Conservation (phyloP, 2,113 vertebrate genomes). For the Rhegmatorhina hoffmannsi region DNA sequence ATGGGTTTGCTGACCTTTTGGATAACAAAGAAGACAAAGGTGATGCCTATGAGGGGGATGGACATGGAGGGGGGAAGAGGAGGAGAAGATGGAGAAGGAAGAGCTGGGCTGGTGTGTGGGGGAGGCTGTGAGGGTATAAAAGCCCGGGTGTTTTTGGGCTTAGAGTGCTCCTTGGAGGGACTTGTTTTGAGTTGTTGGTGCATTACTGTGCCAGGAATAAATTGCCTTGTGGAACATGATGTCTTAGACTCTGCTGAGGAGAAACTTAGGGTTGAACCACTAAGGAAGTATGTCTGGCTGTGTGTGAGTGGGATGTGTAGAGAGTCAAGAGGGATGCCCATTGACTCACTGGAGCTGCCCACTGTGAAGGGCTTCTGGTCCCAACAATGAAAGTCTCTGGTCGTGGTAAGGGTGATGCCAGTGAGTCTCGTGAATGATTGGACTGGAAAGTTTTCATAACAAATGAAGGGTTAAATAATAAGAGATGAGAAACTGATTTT, state of each 20-base stretch:
- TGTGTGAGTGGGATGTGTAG: background rate
- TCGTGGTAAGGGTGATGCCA: background rate
- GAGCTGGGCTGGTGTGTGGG: background rate
- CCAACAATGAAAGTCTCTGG: background rate
- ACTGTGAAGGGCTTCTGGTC: background rate
- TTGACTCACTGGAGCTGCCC: background rate
- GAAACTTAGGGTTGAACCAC: background rate
- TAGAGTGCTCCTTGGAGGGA: background rate
- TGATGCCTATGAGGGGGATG: background rate
- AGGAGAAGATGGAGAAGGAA: background rate
- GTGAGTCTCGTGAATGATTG: background rate
- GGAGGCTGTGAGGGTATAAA: background rate
- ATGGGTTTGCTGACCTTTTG: background rate
- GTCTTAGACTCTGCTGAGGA: background rate
- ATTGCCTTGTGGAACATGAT: background rate
- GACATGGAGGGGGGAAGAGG: background rate
- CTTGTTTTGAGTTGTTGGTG: background rate
- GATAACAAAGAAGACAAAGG: background rate
- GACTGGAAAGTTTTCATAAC: background rate
- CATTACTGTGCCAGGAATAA: background rate
- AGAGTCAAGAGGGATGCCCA: background rate
- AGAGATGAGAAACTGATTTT: background rate
- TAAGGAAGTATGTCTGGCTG: background rate
- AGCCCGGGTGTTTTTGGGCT: background rate
- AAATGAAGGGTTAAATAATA: background rate